Base-by-base conservation (phyloP, 2,888 invertebrate species). In the Tridacna gigas region DNA sequence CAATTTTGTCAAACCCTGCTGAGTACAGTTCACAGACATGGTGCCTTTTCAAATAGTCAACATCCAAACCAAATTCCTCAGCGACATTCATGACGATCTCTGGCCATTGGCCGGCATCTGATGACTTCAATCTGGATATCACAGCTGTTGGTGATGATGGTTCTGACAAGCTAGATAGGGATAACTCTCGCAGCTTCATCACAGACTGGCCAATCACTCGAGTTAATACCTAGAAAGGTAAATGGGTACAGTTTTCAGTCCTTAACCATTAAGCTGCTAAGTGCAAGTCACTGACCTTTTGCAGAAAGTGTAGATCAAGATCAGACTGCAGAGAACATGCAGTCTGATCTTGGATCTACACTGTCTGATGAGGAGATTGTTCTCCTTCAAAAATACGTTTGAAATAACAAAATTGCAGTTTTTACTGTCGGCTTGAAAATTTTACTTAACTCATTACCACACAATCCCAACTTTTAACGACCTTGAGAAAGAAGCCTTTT, bases 41-140 rank as follows among this genome's bases (percentile, higher is more conserved):
- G 94, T 97, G 97, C 77, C 97, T 96, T 88, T 97, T 96, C 65
- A 98, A 95, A 71, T 96, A 96, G 91, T 97, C 97, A 22, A 96
- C 95, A 88, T 97, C 97, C 77, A 98, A 95, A 86, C 96, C 96
- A 97, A 98, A 98, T 77, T 97, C 96, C 45, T 96, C 96, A 0
- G 97, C 97, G 76, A 98, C 94, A 15, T 96, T 95, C 66, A 96
- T 95, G 77, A 97, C 96, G 90, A 96, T 96, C 77, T 96, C 96
- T 95, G 97, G 97, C 97, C 97, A 98, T 56, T 88, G 88, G 28
- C 88, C 89, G n/a, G 90, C 88, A 20, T 88, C 85, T 15, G 80
- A 86, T 37, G 67, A 28, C 73, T 81, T 79, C 22, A 84, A 26
- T 26, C 73, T 51, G 45, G 76, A 76, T 28, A 75, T 65, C 15